These are phyloP conservation scores for Bergia puertoricense DNA, from an alignment of 92 coral and sea anemone genomes.

Conservation along the genomic window DNA sequence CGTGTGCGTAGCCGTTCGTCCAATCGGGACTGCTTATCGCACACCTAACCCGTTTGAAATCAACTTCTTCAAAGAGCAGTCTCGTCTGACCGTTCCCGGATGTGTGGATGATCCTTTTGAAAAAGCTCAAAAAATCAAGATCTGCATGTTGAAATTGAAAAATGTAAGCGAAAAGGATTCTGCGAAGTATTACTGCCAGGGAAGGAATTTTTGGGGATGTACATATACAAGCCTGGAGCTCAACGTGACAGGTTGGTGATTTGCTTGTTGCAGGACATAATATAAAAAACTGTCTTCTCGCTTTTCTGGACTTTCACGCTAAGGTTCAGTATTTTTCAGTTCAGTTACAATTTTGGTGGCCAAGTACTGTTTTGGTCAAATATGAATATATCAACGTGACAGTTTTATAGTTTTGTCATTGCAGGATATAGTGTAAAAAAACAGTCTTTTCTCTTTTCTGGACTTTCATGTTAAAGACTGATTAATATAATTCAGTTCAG, in stretches of 20 bases:
- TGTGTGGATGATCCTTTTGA: conserved; percentile 8
- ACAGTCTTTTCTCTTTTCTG: too few relatives aligned
- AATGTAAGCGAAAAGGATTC: conserved; percentile 25
- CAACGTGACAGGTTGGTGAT: conserved; percentile 7
- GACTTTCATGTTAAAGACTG: too few relatives aligned
- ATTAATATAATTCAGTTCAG: too few relatives aligned
- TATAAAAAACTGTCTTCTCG: too few relatives aligned
- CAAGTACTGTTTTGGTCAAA: too few relatives aligned
- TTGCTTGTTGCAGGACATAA: neutral
- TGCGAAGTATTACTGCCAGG: conserved; percentile 20
- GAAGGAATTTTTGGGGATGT: conserved; percentile 15
- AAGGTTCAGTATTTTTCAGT: too few relatives aligned
- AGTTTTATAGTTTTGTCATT: too few relatives aligned
- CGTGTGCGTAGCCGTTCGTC: conserved; percentile 39
- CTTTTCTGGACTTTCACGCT: too few relatives aligned
- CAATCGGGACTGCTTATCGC: neutral
- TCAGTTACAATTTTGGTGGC: too few relatives aligned
- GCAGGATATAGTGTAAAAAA: too few relatives aligned
- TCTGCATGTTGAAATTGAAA: conserved; percentile 17
- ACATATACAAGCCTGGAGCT: neutral
- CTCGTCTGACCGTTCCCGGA: neutral
- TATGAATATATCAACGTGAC: too few relatives aligned
- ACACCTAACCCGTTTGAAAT: conserved; percentile 30
- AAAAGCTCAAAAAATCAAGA: conserved; percentile 9
- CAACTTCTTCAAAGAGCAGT: neutral